These are phyloP conservation scores for Tenrec ecaudatus DNA, from an alignment of 2,113 vertebrate genomes.

Conservation along the genomic window DNA sequence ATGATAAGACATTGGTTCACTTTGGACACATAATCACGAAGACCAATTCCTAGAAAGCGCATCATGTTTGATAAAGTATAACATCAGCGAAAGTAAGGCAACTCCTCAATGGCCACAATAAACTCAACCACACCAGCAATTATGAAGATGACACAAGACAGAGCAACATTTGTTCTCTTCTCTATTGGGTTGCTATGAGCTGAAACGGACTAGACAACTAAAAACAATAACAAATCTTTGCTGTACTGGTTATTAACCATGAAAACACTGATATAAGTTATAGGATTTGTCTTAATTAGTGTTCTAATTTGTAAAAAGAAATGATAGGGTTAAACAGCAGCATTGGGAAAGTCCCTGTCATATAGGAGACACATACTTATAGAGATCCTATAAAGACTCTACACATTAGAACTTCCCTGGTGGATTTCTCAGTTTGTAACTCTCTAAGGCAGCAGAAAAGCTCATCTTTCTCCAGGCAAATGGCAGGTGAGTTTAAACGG, in stretches of 20 bases:
- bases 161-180: not conserved
- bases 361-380: too few species aligned
- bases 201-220: not conserved
- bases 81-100: not conserved
- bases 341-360: not conserved
- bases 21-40: not conserved
- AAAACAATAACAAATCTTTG: not conserved
- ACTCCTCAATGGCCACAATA: not conserved
- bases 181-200: not conserved
- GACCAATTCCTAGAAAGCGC: not conserved
- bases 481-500: too few species aligned
- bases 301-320: not conserved
- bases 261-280: not conserved
- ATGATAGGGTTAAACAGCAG: not conserved
- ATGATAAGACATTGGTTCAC: not conserved
- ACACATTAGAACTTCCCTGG: too few species aligned
- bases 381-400: too few species aligned
- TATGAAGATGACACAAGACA: not conserved
- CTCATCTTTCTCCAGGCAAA: too few species aligned
- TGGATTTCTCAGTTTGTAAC: too few species aligned
- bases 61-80: not conserved
- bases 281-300: not conserved
- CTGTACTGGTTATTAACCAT: not conserved
- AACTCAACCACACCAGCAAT: not conserved
- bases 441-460: too few species aligned